phyloP scores from a whole-genome alignment of 2,797 vertebrate genomes.

The Buphagus erythrorhynchus region DNA sequence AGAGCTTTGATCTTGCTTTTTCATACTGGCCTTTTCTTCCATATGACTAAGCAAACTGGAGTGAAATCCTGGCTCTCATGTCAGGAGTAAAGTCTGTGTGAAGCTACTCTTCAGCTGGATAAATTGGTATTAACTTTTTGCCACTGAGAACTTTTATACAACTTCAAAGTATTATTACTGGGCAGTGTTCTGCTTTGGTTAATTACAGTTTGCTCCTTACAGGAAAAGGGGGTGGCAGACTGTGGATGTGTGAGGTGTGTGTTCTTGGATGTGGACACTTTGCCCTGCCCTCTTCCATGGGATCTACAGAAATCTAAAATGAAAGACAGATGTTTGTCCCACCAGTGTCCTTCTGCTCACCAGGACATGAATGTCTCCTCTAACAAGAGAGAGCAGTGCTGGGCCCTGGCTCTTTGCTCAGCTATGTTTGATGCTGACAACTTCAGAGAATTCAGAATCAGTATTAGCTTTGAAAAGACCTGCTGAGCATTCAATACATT shows the following conservation, averaged over 20 bases:
- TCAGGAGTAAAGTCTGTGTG: neutral
- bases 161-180: neutral
- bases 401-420: neutral
- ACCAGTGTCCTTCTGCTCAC: neutral
- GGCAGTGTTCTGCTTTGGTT: neutral
- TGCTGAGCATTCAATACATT: neutral
- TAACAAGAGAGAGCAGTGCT: neutral
- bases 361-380: neutral
- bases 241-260: rapidly evolving
- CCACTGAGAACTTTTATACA: neutral
- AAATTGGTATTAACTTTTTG: neutral
- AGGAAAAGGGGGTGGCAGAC: neutral
- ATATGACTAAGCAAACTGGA: neutral
- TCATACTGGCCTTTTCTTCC: neutral
- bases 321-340: neutral
- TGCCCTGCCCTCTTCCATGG: neutral
- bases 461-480: neutral
- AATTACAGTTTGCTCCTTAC: neutral
- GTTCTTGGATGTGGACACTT: neutral
- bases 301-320: neutral
- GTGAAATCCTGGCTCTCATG: neutral
- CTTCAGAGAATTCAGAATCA: neutral
- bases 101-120: neutral
- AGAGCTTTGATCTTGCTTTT: neutral
- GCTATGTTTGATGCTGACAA: neutral